A percentile compares a stretch with the other conserved stretches of the same genome.
Conservation (phyloP, 2,113 vertebrate species). For the Carollia perspicillata region DNA sequence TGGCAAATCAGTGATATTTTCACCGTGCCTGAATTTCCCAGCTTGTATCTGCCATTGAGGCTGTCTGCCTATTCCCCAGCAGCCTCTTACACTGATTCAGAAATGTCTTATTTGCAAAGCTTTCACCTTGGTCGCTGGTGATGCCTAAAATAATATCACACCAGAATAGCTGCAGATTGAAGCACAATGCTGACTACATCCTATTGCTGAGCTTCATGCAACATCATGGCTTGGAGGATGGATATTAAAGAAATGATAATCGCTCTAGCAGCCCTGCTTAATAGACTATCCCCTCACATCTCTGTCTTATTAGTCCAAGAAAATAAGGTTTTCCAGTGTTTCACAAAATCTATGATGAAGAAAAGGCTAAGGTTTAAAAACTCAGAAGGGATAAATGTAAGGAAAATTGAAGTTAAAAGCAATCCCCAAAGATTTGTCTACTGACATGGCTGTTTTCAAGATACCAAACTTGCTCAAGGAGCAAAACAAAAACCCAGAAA, state of each 20-base stretch:
- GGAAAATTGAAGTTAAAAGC: not conserved
- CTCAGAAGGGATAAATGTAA: not conserved
- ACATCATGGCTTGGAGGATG: not conserved
- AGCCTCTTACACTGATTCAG: not conserved
- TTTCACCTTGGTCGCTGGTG: constrained; percentile 20
- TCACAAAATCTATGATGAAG: not conserved
- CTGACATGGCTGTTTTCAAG: not conserved
- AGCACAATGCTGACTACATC: not conserved
- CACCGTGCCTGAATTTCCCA: not conserved
- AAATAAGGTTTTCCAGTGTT: constrained; percentile 35
- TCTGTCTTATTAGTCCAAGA: constrained; percentile 19
- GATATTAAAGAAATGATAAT: constrained; percentile 41
- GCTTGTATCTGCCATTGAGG: not conserved
- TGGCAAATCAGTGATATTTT: constrained; percentile 26
- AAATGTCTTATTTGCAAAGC: constrained; percentile 37
- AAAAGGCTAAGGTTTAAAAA: not conserved
- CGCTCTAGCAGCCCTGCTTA: not conserved
- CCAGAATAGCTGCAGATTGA: not conserved
- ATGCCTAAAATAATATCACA: constrained; percentile 49
- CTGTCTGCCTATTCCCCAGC: not conserved
- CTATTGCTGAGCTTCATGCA: not conserved
- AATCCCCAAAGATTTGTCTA: not conserved
- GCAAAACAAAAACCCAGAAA: not conserved
- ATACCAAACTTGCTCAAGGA: not conserved
- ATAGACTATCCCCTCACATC: not conserved